A percentile compares a stretch with the other conserved stretches of the same genome.
Conservation (phyloP, 1,140 invertebrate genomes). For the Lasioglossum albipes region DNA sequence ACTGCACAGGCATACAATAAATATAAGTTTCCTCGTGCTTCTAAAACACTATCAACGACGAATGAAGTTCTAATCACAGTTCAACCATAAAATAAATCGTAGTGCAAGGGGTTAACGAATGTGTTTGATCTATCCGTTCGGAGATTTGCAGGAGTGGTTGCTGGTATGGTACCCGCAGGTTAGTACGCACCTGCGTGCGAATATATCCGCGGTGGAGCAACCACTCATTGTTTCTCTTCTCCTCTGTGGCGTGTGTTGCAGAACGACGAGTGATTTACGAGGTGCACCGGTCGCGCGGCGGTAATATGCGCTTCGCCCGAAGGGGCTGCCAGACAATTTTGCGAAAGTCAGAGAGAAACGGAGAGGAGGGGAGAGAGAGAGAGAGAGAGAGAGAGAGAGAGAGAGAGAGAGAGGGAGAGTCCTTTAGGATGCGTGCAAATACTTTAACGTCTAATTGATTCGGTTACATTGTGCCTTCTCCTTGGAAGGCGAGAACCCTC, state of each 20-base stretch:
- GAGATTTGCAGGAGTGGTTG: no score
- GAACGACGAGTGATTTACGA: constrained; percentile 1
- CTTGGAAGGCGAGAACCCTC: no score
- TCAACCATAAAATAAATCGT: no score
- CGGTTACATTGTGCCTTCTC: background rate
- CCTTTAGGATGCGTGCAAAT: background rate
- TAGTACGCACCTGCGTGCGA: background rate
- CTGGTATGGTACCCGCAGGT: background rate
- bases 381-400: no score
- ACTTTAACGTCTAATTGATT: constrained; percentile 1
- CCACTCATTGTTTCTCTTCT: background rate
- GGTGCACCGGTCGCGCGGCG: background rate
- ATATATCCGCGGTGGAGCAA: background rate
- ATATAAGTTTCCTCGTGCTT: no score
- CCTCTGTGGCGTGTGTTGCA: background rate
- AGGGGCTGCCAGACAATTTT: background rate
- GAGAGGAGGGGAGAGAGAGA: no score
- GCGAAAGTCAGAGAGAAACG: background rate
- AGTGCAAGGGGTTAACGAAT: no score
- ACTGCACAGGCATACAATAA: no score
- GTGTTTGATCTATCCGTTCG: no score
- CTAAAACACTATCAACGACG: no score
- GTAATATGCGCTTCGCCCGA: background rate
- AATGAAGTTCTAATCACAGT: no score
- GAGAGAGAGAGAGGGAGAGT: no score